Conservation (phyloP, 1,140 invertebrate species). For the Idris sp. region DNA sequence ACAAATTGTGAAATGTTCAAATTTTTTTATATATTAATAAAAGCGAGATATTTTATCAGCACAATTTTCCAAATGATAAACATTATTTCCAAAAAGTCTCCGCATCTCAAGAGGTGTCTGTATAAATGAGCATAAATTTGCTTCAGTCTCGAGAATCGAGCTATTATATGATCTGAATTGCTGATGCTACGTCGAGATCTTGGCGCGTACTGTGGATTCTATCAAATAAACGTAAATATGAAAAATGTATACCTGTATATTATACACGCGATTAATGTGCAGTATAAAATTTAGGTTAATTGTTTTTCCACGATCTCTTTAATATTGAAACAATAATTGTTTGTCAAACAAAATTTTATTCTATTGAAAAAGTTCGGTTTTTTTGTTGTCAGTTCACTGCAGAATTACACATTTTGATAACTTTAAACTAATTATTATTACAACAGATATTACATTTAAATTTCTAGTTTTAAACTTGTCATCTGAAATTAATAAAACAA, state of each 20-base stretch:
- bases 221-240: slow-evolving; percentile 32
- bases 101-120: slow-evolving; percentile 14
- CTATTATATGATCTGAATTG: slow-evolving; percentile 42
- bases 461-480: too few relatives aligned
- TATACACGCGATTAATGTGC: slow-evolving; percentile 17
- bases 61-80: slow-evolving; percentile 21
- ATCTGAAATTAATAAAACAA: too few relatives aligned
- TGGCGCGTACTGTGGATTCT: slow-evolving; percentile 20
- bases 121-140: slow-evolving; percentile 52
- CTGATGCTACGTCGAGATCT: slow-evolving; percentile 41
- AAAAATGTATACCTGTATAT: slow-evolving; percentile 40
- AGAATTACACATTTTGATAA: too few relatives aligned
- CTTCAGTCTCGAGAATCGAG: slow-evolving; percentile 16
- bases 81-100: slow-evolving; percentile 20
- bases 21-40: too few relatives aligned
- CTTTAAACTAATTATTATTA: too few relatives aligned
- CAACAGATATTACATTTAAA: too few relatives aligned
- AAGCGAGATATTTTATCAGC: not conserved
- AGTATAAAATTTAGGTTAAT: slow-evolving; percentile 28
- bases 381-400: too few relatives aligned
- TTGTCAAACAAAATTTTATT: too few relatives aligned
- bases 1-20: too few relatives aligned
- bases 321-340: too few relatives aligned
- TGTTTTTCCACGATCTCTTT: slow-evolving; percentile 9
- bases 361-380: too few relatives aligned